Percentiles rank a stretch among this genome's conserved stretches.
These are phyloP conservation scores for Hirudo medicinalis DNA, from an alignment of 1,140 invertebrate genomes.

Conservation along the genomic window DNA sequence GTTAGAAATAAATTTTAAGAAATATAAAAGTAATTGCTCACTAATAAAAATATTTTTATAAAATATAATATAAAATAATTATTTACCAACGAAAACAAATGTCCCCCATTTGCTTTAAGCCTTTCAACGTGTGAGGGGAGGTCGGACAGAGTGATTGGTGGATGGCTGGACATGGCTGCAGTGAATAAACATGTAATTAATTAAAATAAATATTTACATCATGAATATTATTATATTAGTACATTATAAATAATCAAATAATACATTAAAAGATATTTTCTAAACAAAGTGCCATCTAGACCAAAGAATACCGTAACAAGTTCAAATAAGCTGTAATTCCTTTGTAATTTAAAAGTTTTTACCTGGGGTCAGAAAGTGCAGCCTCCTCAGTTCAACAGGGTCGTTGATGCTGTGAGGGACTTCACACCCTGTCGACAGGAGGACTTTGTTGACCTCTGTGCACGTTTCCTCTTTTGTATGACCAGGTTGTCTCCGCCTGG, in stretches of 20 bases:
- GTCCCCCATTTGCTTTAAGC: slow-evolving; percentile 88
- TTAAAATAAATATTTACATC: too few species aligned
- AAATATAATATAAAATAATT: too few species aligned
- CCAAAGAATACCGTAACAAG: too few species aligned
- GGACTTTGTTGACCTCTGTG: slow-evolving; percentile 27
- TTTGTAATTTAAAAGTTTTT: background rate
- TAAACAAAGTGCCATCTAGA: too few species aligned
- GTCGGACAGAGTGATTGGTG: slow-evolving; percentile 85
- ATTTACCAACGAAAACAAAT: slow-evolving; percentile 59
- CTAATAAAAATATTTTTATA: too few species aligned
- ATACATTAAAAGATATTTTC: too few species aligned
- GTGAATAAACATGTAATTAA: background rate
- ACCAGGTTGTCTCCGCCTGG: background rate
- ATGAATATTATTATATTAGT: too few species aligned
- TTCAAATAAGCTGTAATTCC: too few species aligned
- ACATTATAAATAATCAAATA: too few species aligned
- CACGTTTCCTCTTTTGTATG: background rate
- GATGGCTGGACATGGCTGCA: slow-evolving; percentile 55
- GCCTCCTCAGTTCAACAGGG: slow-evolving; percentile 82
- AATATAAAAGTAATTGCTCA: too few species aligned
- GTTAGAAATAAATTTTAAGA: too few species aligned
- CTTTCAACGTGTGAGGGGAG: slow-evolving; percentile 85
- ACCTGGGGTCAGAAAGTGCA: slow-evolving; percentile 90
- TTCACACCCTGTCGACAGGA: slow-evolving; percentile 32
- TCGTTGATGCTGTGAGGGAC: slow-evolving; percentile 50